Percentiles rank a stretch among this genome's conserved stretches.
Evolutionary conservation across 2,797 vertebrate genomes (phyloP).

Genomic region (Nothura maculosa): DNA sequence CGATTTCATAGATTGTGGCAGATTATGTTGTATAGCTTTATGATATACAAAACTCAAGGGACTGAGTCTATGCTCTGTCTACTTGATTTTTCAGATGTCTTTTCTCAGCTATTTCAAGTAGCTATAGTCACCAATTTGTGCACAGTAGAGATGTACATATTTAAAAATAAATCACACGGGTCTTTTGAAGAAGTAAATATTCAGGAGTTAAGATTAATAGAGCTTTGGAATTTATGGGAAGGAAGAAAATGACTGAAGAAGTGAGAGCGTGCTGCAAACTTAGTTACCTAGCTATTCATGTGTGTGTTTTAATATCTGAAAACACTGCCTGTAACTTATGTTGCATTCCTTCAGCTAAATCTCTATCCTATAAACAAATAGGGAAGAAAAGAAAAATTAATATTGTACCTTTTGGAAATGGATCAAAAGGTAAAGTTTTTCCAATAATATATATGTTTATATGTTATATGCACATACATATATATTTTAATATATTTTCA

Average conservation of each 20-base stretch:
- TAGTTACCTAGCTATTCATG: background rate
- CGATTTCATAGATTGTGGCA: background rate
- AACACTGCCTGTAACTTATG: background rate
- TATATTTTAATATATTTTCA: no score
- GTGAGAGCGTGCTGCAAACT: background rate
- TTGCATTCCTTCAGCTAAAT: background rate
- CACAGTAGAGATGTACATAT: background rate
- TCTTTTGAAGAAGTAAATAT: background rate
- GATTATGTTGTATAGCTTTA: background rate
- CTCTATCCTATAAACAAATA: background rate
- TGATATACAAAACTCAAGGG: background rate
- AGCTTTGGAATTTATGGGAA: background rate
- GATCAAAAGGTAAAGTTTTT: background rate
- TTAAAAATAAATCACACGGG: background rate
- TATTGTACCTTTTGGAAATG: background rate
- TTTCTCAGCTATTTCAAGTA: background rate
- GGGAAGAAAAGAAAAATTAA: background rate
- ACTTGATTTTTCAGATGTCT: background rate
- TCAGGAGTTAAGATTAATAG: background rate
- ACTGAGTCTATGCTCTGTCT: background rate
- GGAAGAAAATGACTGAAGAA: background rate
- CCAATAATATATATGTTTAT: no score
- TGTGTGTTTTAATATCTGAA: slow-evolving; percentile 14
- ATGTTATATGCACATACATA: no score
- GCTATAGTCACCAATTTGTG: background rate